Evolutionary conservation across 2,888 invertebrate species (phyloP), one percentile per base, ranked within the genome.

Genomic region (Aspidiotus rigidus): DNA sequence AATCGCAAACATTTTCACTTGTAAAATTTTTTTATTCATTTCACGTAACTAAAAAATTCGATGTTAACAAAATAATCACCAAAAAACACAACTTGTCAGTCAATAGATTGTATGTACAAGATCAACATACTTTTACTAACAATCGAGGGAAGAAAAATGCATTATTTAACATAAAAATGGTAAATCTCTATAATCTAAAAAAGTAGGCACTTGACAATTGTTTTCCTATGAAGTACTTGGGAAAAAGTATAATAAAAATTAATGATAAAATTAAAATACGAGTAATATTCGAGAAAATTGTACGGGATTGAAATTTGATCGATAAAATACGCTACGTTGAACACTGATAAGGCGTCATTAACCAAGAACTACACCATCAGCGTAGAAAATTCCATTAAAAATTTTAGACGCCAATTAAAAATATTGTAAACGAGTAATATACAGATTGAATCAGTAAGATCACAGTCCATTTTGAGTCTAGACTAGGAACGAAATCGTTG

Each of bases 381-480:
- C 28, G 28, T 28, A 28, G 28, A 1, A 28, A 28, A 28, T 5
- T 1, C 28, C 5, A 28, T 28, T 28, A 28, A 28, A 28, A 28
- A 28, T 28, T 28, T 28, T 5, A 28, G 28, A 28, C 28, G 28
- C 28, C 5, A 28, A 28, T 28, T 28, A 28, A 28, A 28, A 28
- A 28, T 5, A 28, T 28, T 28, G 28, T 28, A 41, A 57, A 64
- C 28, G 13, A 57, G 16, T 64, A 42, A 44, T 41, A 56, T 57
- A 64, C 42, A 42, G 57, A 57, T 16, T 28, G 28, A 28, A 28
- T 28, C 28, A 5, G 39, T 17, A 39, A 67, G 8, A 67, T 67
- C 67, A 67, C 67, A 67, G 67, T 67, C 60, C 59, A 60, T 53
- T 16, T 67, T 67, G 67, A 67, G 67, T 60, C 56, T 67, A 67